These are phyloP conservation scores for Blomia tropicalis DNA, from an alignment of 2,888 invertebrate species.

Conservation along the genomic window DNA sequence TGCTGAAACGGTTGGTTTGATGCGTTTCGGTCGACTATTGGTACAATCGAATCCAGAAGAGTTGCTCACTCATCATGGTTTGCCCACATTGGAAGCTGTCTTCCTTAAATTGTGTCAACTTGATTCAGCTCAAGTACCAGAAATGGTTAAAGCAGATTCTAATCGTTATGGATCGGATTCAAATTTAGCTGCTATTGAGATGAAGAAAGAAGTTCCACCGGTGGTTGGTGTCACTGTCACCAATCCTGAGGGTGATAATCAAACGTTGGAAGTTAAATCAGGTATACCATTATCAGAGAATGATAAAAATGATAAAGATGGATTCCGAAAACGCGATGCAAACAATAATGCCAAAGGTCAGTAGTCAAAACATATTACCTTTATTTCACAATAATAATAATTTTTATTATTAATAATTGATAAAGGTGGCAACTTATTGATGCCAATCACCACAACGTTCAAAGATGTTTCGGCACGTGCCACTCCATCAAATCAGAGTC, in stretches of 20 bases:
- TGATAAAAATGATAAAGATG: not conserved
- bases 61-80: slow-evolving; percentile 41
- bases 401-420: not conserved
- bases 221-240: not conserved
- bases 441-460: slow-evolving; percentile 22
- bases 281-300: not conserved
- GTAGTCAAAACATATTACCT: not conserved
- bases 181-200: slow-evolving; percentile 17
- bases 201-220: slow-evolving; percentile 12
- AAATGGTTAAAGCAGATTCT: slow-evolving; percentile 14
- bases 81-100: slow-evolving; percentile 60
- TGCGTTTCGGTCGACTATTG: slow-evolving; percentile 73
- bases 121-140: slow-evolving; percentile 20
- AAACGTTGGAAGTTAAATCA: not conserved
- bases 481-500: slow-evolving; percentile 22
- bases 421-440: slow-evolving; percentile 18
- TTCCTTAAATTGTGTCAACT: slow-evolving; percentile 56
- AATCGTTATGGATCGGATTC: not conserved
- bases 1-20: slow-evolving; percentile 43
- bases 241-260: slow-evolving; percentile 7
- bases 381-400: not conserved
- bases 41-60: slow-evolving; percentile 74
- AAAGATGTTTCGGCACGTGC: slow-evolving; percentile 23
- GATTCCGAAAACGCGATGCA: not conserved
- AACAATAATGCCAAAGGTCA: slow-evolving; percentile 16